Base-by-base conservation (phyloP, 2,888 invertebrate species). In the Chymomyza amoena region DNA sequence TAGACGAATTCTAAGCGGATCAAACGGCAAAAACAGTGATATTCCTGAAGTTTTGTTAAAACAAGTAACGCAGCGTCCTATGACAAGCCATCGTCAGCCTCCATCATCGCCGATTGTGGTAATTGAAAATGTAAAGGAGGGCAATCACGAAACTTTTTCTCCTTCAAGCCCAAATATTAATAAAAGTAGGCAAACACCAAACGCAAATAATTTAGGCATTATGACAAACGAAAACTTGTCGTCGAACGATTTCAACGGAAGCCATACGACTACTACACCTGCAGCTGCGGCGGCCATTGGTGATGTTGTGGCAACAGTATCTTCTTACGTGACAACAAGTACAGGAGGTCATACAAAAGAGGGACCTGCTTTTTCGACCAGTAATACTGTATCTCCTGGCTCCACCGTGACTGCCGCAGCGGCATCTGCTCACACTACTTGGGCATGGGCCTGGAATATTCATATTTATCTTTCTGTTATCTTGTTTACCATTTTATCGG, bases 361-460 rank as follows among this genome's bases (percentile, higher is more conserved):
- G 6, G 69, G 78, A 1, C 59, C 62, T n/a, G 45, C 73, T 1
- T 65, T 62, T 7, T 50, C 56, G 6, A 50, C 59, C 15, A 60
- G 60, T 51, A 75, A 61, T n/a, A 66, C 59, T 6, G 45, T 64
- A 10, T 60, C 59, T 51, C 63, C 62, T 13, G 63, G 61, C 59
- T 69, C 80, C 7, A 81, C 87, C 9, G 76, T 79, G 3, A 75
- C 76, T 20, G 73, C 81, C 45, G 80, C 86, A 28, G 77, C 89
- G 5, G 77, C 84, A 28, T 75, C 83, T 4, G 71, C 77, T 7
- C 79, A 89, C 54, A 84, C 84, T 0, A 95, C 95, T 0, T 96
- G 96, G 95, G 94, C 95, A 0, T 95, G 96, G 77, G 97, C 97
- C 1, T 98, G 97, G 98, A 96, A 97, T 87, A 94, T 97, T 9